Percentiles rank a stretch among this genome's conserved stretches.
phyloP scores from a whole-genome alignment of 2,113 vertebrate species.

The Etia nguti region DNA sequence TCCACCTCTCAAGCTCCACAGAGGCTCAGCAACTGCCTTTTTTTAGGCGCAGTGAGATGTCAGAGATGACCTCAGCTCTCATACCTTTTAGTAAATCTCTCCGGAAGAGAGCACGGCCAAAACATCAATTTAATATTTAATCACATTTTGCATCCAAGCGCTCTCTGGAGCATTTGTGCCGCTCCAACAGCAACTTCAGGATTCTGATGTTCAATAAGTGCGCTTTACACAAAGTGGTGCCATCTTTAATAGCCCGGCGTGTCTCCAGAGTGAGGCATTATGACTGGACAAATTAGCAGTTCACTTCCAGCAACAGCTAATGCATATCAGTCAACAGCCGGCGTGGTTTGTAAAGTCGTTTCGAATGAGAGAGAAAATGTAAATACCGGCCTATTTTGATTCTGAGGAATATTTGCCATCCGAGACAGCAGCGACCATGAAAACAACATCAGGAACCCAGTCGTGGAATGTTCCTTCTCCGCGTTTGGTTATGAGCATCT shows the following conservation, averaged over 20 bases:
- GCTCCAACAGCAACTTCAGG: neutral
- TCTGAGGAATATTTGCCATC: conserved; percentile 34
- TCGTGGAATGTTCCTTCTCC: conserved; percentile 54
- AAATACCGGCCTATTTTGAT: conserved; percentile 40
- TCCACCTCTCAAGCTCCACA: neutral
- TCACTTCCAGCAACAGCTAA: neutral
- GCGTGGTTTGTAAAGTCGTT: neutral
- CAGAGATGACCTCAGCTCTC: neutral
- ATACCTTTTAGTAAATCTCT: conserved; percentile 31
- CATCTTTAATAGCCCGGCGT: neutral
- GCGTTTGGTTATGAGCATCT: conserved; percentile 43
- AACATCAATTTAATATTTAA: conserved; percentile 38
- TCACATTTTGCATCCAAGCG: conserved; percentile 12
- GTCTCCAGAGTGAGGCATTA: neutral
- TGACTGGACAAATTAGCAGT: neutral
- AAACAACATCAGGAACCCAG: conserved; percentile 58
- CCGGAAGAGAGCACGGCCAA: neutral
- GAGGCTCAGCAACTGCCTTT: neutral
- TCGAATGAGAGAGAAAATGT: neutral
- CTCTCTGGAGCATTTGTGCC: neutral
- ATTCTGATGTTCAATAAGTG: neutral
- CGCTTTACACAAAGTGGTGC: neutral
- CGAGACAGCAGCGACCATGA: conserved; percentile 11
- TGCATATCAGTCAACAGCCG: neutral
- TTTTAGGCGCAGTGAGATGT: neutral